Base-by-base conservation (phyloP, 2,888 invertebrate species). In the Nematopogon swammerdamellus region DNA sequence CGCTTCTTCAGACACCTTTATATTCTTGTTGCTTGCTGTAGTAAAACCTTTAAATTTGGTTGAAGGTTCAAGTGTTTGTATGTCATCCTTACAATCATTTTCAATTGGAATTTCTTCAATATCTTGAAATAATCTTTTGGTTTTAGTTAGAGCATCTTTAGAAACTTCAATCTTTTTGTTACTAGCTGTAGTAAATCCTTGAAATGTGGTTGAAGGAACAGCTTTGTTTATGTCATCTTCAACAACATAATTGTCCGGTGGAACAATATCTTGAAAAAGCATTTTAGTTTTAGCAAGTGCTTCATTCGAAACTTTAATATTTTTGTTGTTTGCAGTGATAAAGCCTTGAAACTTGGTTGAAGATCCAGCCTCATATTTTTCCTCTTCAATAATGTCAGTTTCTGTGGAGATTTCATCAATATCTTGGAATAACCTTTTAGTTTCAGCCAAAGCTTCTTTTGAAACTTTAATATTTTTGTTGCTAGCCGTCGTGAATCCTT, bases 141-240 rank as follows among this genome's bases (percentile, higher is more conserved):
- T 66, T 55, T 63, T 62, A 43, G 61, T 50, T 18, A 72, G 54
- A 14, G 64, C 58, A 50, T 65, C 55, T 53, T 65, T 57, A 6
- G 65, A 65, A 44, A 66, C 51, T 45, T 49, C 44, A 1, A 64
- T 56, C 42, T 54, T 49, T 50, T 64, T 65, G 29, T 64, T 63
- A 51, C 57, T 63, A 6, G 67, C 68, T 17, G 71, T 70, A 53
- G 59, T 55, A 51, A 65, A 66, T 19, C 62, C 63, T 45, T 43
- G 19, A 19, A 49, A 48, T 20, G 30, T 18, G 4, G n/a, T 25
- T 25, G 25, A 8, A 25, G 25, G 25, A 25, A n/a, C n/a, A n/a
- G 25, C 8, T 25, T 25, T 25, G 25, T 4, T n/a, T n/a, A n/a
- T n/a, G n/a, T n/a, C n/a, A n/a, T n/a, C n/a, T n/a, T n/a, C n/a